Base-by-base conservation (phyloP, 2,797 vertebrate genomes). In the Melanotaenia trifasciata region DNA sequence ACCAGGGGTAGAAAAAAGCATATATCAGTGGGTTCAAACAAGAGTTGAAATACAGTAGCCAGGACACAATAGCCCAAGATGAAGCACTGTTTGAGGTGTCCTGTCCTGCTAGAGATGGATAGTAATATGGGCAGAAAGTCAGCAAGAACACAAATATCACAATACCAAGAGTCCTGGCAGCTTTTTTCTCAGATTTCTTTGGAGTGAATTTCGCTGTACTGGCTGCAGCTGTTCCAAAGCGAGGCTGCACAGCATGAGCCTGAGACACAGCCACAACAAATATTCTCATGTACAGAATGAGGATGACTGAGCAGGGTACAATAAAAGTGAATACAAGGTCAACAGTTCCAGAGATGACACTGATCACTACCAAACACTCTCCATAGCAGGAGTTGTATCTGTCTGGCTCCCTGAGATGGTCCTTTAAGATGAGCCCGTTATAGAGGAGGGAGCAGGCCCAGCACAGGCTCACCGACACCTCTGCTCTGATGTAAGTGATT, bases 1-100 rank as follows among this genome's bases (percentile, higher is more conserved):
- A 94, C 91, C 26, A 26, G 26, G 26, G 26, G 26, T 26, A 26
- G 26, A 26, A 26, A 26, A 26, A 26, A 26, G 26, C 86, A 53
- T 92, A 91, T 13, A 92, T 90, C 5, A 92, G 67, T 1, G 90
- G 90, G 67, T 93, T 94, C 64, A 94, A 35, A 33, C 84, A 90
- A 18, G 91, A 93, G 67, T 92, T 92, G 3, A 85, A 76, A 22
- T 63, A 86, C 43, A 91, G 3, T 22, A 92, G 5, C 89, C 89
- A 92, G 50, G 86, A 78, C 62, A 90, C 64, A 2, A 88, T 3
- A 13, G 36, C 65, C 79, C 72, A 87, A 3, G 66, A 83, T 0
- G 28, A 81, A 13, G 58, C 65, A 16, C 1, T 61, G 58, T 57
- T 87, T n/a, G 75, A 78, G 10, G 28, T 72, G 68, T 77, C 80